These are phyloP conservation scores for Notamacropus eugenii DNA, from an alignment of 2,797 vertebrate genomes.

Conservation along the genomic window DNA sequence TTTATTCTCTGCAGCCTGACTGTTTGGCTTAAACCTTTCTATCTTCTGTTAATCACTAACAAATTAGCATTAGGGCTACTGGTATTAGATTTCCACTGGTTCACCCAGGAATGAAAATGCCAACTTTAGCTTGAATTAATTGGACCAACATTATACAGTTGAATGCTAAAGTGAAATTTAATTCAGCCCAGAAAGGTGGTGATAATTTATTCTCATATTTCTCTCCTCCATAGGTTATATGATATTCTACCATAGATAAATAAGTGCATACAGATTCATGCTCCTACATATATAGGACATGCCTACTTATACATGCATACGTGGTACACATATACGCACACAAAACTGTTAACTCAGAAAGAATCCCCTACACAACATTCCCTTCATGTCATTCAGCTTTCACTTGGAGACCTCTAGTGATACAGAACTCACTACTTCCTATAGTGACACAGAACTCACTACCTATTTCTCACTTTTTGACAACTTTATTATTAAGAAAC, in stretches of 20 bases:
- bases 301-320: not conserved
- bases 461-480: not conserved
- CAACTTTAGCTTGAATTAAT: constrained; percentile 56
- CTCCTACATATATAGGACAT: not conserved
- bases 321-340: not conserved
- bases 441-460: not conserved
- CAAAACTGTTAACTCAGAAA: not conserved
- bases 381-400: not conserved
- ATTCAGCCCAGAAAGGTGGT: constrained; percentile 47
- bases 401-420: not conserved
- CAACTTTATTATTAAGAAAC: not conserved
- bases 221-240: constrained; percentile 41
- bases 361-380: not conserved
- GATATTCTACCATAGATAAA: constrained; percentile 11
- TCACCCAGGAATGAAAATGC: constrained; percentile 58
- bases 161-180: constrained; percentile 68
- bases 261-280: constrained; percentile 22
- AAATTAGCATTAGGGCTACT: constrained; percentile 54
- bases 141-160: not conserved
- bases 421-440: not conserved
- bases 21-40: constrained; percentile 71
- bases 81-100: constrained; percentile 65
- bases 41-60: constrained; percentile 54
- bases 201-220: constrained; percentile 56
- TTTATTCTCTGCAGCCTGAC: constrained; percentile 72